phyloP scores from a whole-genome alignment of 2,888 invertebrate species.

The Malacosoma neustria region DNA sequence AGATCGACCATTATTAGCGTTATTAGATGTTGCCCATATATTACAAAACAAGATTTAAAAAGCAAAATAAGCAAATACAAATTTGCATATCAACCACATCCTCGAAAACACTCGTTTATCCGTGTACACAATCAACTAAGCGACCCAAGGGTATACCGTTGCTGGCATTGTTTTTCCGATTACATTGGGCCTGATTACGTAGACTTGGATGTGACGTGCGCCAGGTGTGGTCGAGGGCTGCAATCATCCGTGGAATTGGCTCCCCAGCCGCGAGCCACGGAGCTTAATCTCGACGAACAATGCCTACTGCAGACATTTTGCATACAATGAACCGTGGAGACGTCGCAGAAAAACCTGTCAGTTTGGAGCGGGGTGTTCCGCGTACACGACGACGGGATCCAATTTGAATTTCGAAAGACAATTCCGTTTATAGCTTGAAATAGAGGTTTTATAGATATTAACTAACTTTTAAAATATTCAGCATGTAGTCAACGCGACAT shows the following conservation, averaged over 20 bases:
- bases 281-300: conserved; percentile 65
- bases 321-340: conserved; percentile 59
- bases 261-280: conserved; percentile 24
- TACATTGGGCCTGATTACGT: conserved; percentile 61
- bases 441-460: background rate
- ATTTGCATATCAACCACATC: too few relatives aligned
- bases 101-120: conserved; percentile 3
- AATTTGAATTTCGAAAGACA: conserved; percentile 1
- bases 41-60: too few relatives aligned
- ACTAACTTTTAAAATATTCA: too few relatives aligned
- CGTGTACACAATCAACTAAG: conserved; percentile 14
- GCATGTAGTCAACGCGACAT: too few relatives aligned
- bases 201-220: conserved; percentile 31
- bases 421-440: background rate
- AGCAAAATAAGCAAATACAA: too few relatives aligned
- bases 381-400: background rate
- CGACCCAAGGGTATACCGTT: conserved; percentile 22
- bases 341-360: conserved; percentile 36
- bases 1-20: too few relatives aligned
- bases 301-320: conserved; percentile 64
- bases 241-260: conserved; percentile 57
- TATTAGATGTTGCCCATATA: too few relatives aligned
- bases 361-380: conserved; percentile 14
- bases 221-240: conserved; percentile 30
- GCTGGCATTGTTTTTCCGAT: conserved; percentile 58